Base-by-base conservation (phyloP, 1,140 invertebrate genomes). In the Hycleus cichorii region DNA sequence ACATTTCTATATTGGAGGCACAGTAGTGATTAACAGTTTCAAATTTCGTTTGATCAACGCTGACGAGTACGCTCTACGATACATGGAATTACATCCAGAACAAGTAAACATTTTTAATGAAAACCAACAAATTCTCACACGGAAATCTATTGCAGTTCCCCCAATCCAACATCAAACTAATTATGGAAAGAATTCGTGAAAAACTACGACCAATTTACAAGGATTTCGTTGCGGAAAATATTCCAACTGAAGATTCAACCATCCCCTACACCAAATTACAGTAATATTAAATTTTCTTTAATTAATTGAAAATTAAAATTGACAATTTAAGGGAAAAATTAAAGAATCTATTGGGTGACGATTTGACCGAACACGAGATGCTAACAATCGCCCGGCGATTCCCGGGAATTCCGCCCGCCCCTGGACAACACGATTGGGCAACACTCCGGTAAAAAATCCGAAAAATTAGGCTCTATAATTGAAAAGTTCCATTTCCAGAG, bases 31-130 rank as follows among this genome's bases (percentile, higher is more conserved):
- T 18, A 86, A 88, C 72, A 81, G 83, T 64, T 90, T 90, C 71
- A 75, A 83, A 10, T 95, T 95, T 71, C 68, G 86, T 54, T 74
- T 95, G 4, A 77, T 83, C 12, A 84, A 84, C 27, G 89, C 90
- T 6, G 93, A 96, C 72, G 87, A 93, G 69, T 95, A 93, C 72
- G 85, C 88, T 3, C 76, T 93, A 51, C 78, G 83, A 45, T 94
- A 91, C 71, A 90, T 95, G 91, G 93, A 96, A 74, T 68, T 83
- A n/a, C 76, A 91, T 74, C 72, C 80, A 54, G 68, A 82, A 59
- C 80, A 90, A 80, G 90, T 91, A 67, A 71, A 9, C 10, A 12
- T 52, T 43, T 55, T 11, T 1, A 18, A 43, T n/a, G 1, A 50
- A 25, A 26, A 46, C 6, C n/a, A 46, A 46, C n/a, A 39, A 7